A percentile compares a stretch with the other conserved stretches of the same genome.
These are phyloP conservation scores for Dreissena polymorpha DNA, from an alignment of 1,140 invertebrate genomes.

Conservation along the genomic window DNA sequence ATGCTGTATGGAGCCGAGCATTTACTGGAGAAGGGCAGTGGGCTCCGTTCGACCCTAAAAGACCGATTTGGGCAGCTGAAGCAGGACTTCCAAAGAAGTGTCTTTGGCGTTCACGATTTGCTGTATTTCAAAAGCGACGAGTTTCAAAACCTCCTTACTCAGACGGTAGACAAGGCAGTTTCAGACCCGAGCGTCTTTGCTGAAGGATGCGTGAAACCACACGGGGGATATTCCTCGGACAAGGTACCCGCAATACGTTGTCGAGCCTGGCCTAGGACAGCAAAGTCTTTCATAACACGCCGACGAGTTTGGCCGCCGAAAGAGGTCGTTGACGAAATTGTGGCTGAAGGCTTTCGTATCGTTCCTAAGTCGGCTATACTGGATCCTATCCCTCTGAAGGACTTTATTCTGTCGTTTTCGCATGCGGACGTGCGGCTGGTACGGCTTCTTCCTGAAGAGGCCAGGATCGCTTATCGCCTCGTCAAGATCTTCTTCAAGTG, in stretches of 20 bases:
- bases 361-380: conserved; percentile 9
- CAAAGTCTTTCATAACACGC: not conserved
- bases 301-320: conserved; percentile 4
- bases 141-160: not conserved
- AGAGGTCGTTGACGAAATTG: not conserved
- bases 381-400: conserved; percentile 1
- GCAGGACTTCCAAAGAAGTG: conserved; percentile 13
- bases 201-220: not conserved
- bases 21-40: not conserved
- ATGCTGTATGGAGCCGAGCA: not conserved
- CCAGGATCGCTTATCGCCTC: conserved; percentile 14
- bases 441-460: not conserved
- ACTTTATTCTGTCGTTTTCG: conserved; percentile 35
- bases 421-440: conserved; percentile 1
- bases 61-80: not conserved
- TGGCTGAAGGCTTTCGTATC: conserved; percentile 8
- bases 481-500: conserved; percentile 15
- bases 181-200: not conserved
- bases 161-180: not conserved
- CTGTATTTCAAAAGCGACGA: conserved; percentile 17
- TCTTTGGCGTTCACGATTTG: not conserved
- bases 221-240: conserved; percentile 19
- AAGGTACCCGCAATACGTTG: conserved; percentile 9
- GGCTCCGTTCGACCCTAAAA: not conserved
- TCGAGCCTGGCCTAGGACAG: conserved; percentile 4